A percentile compares a stretch with the other conserved stretches of the same genome.
These are phyloP conservation scores for Hassar affinis DNA, from an alignment of 2,113 vertebrate species.

Conservation along the genomic window DNA sequence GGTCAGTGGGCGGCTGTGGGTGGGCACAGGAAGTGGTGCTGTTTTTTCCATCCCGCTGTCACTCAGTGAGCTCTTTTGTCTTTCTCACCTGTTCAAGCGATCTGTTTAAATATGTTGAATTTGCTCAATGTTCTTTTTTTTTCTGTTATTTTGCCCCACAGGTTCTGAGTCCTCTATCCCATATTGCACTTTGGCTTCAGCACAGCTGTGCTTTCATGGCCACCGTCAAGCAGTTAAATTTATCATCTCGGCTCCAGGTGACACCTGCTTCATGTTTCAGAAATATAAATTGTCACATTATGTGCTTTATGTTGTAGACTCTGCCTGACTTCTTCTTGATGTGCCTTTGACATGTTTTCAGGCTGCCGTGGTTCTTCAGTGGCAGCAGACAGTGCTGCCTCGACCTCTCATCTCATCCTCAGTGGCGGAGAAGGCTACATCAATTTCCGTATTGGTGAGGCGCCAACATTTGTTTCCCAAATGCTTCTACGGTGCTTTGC, in stretches of 20 bases:
- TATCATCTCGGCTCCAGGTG: constrained; percentile 72
- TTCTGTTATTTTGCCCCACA: constrained; percentile 36
- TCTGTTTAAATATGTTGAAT: not conserved
- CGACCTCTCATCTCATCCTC: constrained; percentile 73
- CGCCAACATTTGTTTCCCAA: not conserved
- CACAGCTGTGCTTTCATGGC: constrained; percentile 76
- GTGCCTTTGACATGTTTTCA: constrained; percentile 38
- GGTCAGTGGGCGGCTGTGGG: constrained; percentile 72
- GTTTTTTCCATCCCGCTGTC: constrained; percentile 72
- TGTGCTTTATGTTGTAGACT: not conserved
- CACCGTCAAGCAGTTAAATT: constrained; percentile 76
- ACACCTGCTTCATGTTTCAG: constrained; percentile 1
- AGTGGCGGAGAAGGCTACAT: constrained; percentile 84
- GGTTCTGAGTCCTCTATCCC: constrained; percentile 75
- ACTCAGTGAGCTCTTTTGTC: constrained; percentile 64
- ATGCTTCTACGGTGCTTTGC: not conserved
- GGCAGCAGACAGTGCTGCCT: constrained; percentile 53
- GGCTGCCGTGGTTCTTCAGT: constrained; percentile 68
- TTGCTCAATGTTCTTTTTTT: not conserved
- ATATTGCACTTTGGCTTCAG: constrained; percentile 65
- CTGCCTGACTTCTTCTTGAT: not conserved
- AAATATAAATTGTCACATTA: not conserved
- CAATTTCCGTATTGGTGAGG: constrained; percentile 80
- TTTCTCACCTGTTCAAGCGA: not conserved
- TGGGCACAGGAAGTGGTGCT: constrained; percentile 75